Evolutionary conservation across 2,888 invertebrate species (phyloP), one percentile per base, ranked within the genome.

Genomic region (Phortica okadai): DNA sequence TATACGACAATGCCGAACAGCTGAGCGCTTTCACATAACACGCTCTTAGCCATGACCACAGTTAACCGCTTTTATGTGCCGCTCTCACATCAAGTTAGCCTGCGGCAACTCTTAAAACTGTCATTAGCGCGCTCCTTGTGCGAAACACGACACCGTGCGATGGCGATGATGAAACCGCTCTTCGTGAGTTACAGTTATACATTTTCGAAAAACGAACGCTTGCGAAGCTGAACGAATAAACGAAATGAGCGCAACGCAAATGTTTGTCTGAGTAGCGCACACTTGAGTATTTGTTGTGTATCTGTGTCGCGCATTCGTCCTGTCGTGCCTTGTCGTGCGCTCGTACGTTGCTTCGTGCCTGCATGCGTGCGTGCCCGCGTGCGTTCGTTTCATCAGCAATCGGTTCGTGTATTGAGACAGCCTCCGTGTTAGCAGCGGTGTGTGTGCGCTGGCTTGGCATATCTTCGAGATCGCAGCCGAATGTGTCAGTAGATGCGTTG

Each of bases 401-500:
- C n/a, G 6, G 6, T 54, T 70, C 70, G 70, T 70, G 3, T 50
- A 62, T 72, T 50, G 70, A 50, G 73, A 25, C 76, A 75, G 83
- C 67, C 56, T 75, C 69, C 50, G 59, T 41, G 58, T 70, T 59
- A 50, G 41, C 42, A 70, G 74, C 76, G 82, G 75, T 78, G 64
- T 80, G 81, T 77, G 80, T 84, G 79, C 80, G 72, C 41, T 33
- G 6, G 44, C 16, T 4, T 80, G 80, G 86, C 84, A 86, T 87
- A 84, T 87, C 84, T 82, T 82, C 79, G 81, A 80, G 76, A 81
- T 80, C 73, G 76, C 78, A 74, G 80, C 80, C 86, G 81, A 87
- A 78, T 85, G 85, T 82, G 88, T 83, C 86, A 86, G 85, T 89
- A 90, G 90, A 90, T 87, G 90, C 88, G 85, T 89, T 84, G 83